A percentile compares a stretch with the other conserved stretches of the same genome.
Conservation (phyloP, 2,113 vertebrate genomes). For the Malurus elegans region DNA sequence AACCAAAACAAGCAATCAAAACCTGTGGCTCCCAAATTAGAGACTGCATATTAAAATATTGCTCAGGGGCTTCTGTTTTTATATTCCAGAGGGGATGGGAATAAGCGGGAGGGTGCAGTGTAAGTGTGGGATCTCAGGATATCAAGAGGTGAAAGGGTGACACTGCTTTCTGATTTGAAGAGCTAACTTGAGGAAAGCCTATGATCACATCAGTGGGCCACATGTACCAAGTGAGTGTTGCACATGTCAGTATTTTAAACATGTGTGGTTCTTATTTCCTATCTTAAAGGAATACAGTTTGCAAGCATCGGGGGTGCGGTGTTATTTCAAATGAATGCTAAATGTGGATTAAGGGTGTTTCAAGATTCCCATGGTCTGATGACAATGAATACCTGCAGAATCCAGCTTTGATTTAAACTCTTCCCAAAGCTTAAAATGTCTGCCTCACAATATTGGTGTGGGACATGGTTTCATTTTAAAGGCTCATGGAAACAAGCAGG, state of each 20-base stretch:
- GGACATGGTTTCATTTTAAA: not conserved
- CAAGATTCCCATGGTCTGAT: not conserved
- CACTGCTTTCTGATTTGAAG: not conserved
- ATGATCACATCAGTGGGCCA: slow-evolving; percentile 51
- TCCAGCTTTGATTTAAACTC: not conserved
- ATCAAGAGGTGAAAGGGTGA: slow-evolving; percentile 23
- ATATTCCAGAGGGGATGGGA: not conserved
- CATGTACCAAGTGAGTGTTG: slow-evolving; percentile 31
- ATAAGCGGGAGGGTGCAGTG: not conserved
- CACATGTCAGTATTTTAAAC: slow-evolving; percentile 58
- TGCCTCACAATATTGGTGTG: not conserved
- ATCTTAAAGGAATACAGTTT: slow-evolving; percentile 20
- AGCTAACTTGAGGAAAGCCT: slow-evolving; percentile 23
- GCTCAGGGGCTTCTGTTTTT: not conserved
- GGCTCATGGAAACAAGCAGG: slow-evolving; percentile 6
- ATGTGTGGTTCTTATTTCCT: slow-evolving; percentile 50
- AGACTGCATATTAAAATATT: not conserved
- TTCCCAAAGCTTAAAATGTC: not conserved
- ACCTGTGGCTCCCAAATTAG: not conserved
- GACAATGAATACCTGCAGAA: not conserved
- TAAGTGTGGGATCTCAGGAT: not conserved
- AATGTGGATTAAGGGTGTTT: not conserved
- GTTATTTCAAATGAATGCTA: not conserved
- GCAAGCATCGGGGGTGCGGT: not conserved
- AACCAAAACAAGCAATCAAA: not conserved